phyloP scores from a whole-genome alignment of 64 coral and sea anemone genomes.

The Stichodactyla mertensii region DNA sequence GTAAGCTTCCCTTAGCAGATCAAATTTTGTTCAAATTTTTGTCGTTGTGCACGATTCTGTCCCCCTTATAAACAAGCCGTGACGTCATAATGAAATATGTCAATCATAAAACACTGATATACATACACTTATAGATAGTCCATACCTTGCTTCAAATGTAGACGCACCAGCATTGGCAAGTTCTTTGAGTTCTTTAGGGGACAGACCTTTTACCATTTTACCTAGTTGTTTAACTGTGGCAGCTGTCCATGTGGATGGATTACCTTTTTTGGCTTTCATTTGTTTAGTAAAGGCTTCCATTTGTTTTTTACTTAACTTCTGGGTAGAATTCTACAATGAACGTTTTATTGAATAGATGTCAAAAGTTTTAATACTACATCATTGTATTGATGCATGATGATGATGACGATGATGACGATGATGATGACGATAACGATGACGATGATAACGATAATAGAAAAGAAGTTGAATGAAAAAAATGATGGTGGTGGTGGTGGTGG shows the following conservation, averaged over 20 bases:
- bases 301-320: slow-evolving; percentile 7
- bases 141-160: slow-evolving; percentile 35
- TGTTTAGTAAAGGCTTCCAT: slow-evolving; percentile 14
- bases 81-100: no score
- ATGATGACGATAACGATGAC: neutral
- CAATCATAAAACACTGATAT: no score
- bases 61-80: no score
- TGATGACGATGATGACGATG: neutral
- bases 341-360: no score
- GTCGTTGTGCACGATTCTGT: no score
- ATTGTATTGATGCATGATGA: neutral
- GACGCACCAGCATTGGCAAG: neutral
- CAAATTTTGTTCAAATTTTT: no score
- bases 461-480: no score
- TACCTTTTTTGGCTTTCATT: slow-evolving; percentile 14
- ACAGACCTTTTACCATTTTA: neutral
- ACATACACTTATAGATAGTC: no score
- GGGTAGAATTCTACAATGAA: slow-evolving; percentile 8
- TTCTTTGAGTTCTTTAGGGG: slow-evolving; percentile 10
- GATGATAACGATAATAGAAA: neutral
- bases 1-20: no score
- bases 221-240: slow-evolving; percentile 7
- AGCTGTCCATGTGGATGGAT: slow-evolving; percentile 25
- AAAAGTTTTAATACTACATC: no score
- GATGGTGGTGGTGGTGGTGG: no score